phyloP scores from a whole-genome alignment of 2,797 vertebrate species.

The Tamandua tetradactyla region DNA sequence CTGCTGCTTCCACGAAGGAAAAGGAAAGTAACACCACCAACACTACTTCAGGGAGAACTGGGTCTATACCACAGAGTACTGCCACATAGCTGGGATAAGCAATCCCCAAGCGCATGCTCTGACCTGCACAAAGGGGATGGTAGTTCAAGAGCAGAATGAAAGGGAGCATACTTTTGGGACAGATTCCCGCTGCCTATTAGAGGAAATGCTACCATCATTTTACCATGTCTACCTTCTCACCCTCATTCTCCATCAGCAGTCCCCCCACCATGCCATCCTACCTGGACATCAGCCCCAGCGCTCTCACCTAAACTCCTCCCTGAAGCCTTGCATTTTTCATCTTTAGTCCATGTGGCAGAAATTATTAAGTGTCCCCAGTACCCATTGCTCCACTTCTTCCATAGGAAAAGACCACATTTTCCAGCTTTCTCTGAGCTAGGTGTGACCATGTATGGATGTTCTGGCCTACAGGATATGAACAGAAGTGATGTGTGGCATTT shows the following conservation, averaged over 20 bases:
- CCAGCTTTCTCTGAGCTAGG: not conserved
- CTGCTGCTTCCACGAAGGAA: not conserved
- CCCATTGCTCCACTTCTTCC: not conserved
- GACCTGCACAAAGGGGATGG: not conserved
- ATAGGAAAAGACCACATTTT: not conserved
- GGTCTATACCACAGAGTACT: not conserved
- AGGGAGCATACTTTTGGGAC: not conserved
- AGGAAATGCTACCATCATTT: not conserved
- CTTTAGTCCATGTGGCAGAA: not conserved
- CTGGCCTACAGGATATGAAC: not conserved
- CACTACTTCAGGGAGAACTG: not conserved
- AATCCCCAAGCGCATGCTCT: not conserved
- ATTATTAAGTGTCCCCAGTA: not conserved
- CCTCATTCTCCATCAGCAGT: not conserved
- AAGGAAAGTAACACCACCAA: not conserved
- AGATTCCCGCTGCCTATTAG: not conserved
- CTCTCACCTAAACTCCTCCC: not conserved
- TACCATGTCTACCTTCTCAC: not conserved
- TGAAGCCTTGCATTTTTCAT: not conserved
- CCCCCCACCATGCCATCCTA: not conserved
- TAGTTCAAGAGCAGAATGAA: not conserved
- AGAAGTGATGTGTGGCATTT: not conserved
- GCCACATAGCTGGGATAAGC: not conserved
- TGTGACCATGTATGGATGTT: not conserved
- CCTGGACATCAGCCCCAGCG: not conserved